phyloP scores from a whole-genome alignment of 2,888 invertebrate species.

The Nomada lathburiana region DNA sequence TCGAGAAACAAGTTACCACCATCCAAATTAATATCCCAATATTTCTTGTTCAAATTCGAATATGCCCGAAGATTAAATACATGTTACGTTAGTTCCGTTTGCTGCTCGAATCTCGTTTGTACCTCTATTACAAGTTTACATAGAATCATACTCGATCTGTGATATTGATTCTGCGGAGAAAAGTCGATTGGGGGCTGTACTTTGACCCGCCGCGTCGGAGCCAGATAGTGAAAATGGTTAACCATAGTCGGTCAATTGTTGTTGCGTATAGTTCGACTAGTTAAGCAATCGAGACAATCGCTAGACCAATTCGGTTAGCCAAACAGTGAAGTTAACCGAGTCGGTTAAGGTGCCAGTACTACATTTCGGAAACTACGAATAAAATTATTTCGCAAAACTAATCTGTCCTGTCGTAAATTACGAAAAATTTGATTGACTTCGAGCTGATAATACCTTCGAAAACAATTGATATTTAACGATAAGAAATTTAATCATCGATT shows the following conservation, averaged over 20 bases:
- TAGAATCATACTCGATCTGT: neutral
- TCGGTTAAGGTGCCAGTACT: slow-evolving; percentile 44
- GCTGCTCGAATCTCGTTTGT: too few species aligned
- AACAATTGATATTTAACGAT: neutral
- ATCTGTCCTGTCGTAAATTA: too few species aligned
- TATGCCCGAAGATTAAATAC: too few species aligned
- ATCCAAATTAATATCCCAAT: too few species aligned
- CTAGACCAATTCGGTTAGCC: slow-evolving; percentile 55
- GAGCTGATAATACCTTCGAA: too few species aligned
- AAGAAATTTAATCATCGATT: too few species aligned
- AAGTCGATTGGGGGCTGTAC: neutral
- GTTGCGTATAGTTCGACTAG: slow-evolving; percentile 32
- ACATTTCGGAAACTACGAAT: slow-evolving; percentile 18
- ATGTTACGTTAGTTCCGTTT: too few species aligned
- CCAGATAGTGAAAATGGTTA: slow-evolving; percentile 29
- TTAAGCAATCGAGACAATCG: slow-evolving; percentile 43
- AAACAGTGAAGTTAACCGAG: slow-evolving; percentile 47
- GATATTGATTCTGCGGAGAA: neutral
- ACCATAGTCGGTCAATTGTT: slow-evolving; percentile 38
- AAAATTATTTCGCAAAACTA: slow-evolving; percentile 4
- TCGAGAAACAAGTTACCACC: too few species aligned
- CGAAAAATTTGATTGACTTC: neutral
- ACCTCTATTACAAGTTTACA: neutral
- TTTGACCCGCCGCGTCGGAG: slow-evolving; percentile 1
- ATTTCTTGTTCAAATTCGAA: too few species aligned